Evolutionary conservation across 2,888 invertebrate species (phyloP).

Genomic region (Cosmia pyralina): DNA sequence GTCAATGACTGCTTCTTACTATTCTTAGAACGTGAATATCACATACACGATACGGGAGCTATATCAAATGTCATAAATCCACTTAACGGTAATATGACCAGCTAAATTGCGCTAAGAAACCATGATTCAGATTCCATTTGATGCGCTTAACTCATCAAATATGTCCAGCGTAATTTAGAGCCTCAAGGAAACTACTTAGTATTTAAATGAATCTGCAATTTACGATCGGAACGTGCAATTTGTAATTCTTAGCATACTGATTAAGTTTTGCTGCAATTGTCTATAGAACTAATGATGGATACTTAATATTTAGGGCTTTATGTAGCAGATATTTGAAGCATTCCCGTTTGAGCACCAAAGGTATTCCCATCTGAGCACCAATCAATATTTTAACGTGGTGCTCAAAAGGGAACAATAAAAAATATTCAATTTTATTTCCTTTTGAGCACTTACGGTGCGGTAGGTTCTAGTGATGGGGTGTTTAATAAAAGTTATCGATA

Average conservation of each 20-base stretch:
- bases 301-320: neutral
- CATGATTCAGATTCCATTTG: conserved; percentile 29
- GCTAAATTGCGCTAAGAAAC: neutral
- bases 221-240: conserved; percentile 39
- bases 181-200: conserved; percentile 47
- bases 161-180: conserved; percentile 41
- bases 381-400: no score
- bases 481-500: no score
- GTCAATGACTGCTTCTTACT: conserved; percentile 1
- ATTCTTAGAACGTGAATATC: conserved; percentile 15
- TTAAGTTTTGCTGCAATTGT: conserved; percentile 31
- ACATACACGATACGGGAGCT: neutral
- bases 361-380: no score
- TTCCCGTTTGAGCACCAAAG: no score
- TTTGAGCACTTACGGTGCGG: no score
- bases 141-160: conserved; percentile 46
- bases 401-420: no score
- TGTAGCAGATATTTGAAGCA: no score
- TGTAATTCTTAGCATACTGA: conserved; percentile 43
- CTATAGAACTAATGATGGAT: neutral
- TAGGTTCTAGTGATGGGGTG: no score
- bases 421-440: no score
- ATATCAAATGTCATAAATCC: conserved; percentile 19
- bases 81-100: conserved; percentile 29
- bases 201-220: conserved; percentile 54